These are phyloP conservation scores for Oenanthe oenanthe DNA, from an alignment of 2,113 vertebrate genomes.

Conservation along the genomic window DNA sequence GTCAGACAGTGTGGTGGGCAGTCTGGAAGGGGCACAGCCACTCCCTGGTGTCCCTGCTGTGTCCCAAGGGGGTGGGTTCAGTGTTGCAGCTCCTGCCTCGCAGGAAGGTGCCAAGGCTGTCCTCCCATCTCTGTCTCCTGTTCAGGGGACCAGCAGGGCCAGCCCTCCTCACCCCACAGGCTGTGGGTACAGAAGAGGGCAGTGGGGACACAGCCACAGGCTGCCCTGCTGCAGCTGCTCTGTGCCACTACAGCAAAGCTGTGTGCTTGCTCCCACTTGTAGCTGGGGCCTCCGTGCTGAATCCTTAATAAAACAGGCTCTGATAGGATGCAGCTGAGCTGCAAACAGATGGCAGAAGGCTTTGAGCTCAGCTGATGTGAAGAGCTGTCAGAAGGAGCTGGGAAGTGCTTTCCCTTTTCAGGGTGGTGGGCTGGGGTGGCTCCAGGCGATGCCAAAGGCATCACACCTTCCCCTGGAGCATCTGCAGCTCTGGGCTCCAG, in stretches of 20 bases:
- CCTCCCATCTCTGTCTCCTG: background rate
- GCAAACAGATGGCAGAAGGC: conserved; percentile 13
- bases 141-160: background rate
- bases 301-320: background rate
- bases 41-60: background rate
- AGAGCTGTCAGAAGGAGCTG: background rate
- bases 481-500: background rate
- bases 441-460: background rate
- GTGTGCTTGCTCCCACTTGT: background rate
- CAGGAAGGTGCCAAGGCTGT: rapidly evolving
- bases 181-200: background rate
- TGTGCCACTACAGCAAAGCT: rapidly evolving
- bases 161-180: background rate
- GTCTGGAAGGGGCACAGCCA: background rate
- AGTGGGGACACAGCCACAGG: rapidly evolving
- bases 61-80: background rate
- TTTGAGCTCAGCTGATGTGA: background rate
- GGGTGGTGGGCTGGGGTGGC: background rate
- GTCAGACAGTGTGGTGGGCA: background rate
- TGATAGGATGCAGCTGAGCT: background rate
- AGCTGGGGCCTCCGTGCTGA: background rate
- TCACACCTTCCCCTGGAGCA: background rate
- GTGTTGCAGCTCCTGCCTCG: background rate
- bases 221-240: background rate
- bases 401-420: background rate